A percentile compares a stretch with the other conserved stretches of the same genome.
phyloP scores from a whole-genome alignment of 1,140 invertebrate genomes.

The Galleria mellonella region DNA sequence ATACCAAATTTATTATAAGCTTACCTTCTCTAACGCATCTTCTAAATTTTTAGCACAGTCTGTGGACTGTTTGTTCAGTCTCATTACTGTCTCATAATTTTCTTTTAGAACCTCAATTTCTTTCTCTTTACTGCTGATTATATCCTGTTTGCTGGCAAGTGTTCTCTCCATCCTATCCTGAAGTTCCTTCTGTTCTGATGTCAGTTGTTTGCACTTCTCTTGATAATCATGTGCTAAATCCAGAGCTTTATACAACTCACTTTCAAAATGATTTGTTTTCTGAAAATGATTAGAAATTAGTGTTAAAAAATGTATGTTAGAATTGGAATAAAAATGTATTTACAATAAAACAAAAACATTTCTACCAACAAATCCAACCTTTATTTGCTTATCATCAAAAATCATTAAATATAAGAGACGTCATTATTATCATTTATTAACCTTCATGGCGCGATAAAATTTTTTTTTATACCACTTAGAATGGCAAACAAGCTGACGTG shows the following conservation, averaged over 20 bases:
- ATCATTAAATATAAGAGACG: no score
- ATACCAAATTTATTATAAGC: no score
- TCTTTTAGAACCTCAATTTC: constrained; percentile 64
- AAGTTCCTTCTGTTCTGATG: constrained; percentile 37
- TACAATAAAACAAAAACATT: no score
- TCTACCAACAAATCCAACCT: no score
- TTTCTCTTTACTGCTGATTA: constrained; percentile 51
- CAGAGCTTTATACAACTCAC: constrained; percentile 79
- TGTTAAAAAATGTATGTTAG: no score
- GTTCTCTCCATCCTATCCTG: constrained; percentile 28
- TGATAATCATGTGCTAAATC: constrained; percentile 80
- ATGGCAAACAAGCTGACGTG: no score
- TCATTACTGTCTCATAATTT: constrained; percentile 68
- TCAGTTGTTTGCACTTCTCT: constrained; percentile 76
- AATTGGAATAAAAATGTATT: no score
- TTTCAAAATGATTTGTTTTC: constrained; percentile 78
- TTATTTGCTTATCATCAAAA: no score
- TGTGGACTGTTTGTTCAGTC: constrained; percentile 69
- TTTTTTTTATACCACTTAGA: no score
- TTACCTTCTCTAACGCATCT: constrained; percentile 72
- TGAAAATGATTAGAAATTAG: constrained; percentile 37
- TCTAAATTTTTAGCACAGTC: constrained; percentile 73
- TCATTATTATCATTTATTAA: no score
- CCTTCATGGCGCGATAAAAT: no score
- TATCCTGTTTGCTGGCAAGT: constrained; percentile 29